Conservation (phyloP, 1,140 invertebrate genomes). For the Panagrolaimus sp. region DNA sequence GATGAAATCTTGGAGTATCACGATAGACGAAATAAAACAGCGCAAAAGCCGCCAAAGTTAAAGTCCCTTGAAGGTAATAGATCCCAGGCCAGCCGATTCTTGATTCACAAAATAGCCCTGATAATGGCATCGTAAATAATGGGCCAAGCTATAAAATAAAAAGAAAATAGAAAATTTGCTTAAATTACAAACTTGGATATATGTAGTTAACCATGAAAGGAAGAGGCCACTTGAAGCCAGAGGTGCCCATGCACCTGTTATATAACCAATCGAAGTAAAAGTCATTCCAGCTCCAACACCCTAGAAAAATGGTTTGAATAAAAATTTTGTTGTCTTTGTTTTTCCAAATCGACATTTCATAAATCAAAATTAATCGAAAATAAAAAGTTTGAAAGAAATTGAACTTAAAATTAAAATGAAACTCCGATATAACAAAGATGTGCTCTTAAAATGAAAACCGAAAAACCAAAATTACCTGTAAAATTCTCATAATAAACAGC, state of each 20-base stretch:
- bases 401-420: too few relatives aligned
- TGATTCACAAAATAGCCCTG: constrained; percentile 40
- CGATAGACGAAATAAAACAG: constrained; percentile 44
- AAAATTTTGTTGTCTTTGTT: too few relatives aligned
- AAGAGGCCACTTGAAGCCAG: background rate
- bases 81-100: constrained; percentile 32
- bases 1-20: constrained; percentile 24
- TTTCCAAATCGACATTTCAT: too few relatives aligned
- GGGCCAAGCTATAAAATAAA: constrained; percentile 25
- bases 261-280: background rate
- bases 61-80: constrained; percentile 39
- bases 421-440: too few relatives aligned
- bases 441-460: too few relatives aligned
- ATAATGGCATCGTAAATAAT: constrained; percentile 40
- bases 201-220: background rate
- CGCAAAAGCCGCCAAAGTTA: constrained; percentile 30
- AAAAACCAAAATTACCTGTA: too few relatives aligned
- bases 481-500: background rate
- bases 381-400: too few relatives aligned
- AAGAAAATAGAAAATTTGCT: too few relatives aligned
- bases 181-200: constrained; percentile 7
- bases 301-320: background rate
- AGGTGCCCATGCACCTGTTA: background rate
- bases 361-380: too few relatives aligned
- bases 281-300: background rate